Conservation (phyloP, 2,888 invertebrate species). For the Pardosa pseudoannulata region DNA sequence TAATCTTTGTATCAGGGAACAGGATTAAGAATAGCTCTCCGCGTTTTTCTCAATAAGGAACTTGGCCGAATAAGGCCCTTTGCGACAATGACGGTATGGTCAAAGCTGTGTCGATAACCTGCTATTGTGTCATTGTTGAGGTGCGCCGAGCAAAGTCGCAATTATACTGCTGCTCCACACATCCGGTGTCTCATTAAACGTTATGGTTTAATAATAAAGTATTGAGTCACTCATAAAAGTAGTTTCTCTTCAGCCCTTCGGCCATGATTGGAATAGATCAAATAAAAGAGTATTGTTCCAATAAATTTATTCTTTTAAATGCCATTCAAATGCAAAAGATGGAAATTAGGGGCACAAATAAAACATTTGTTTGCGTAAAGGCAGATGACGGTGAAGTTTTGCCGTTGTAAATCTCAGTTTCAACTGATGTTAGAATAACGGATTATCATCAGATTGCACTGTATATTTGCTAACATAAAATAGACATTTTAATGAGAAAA, state of each 20-base stretch:
- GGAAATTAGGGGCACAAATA: too few relatives aligned
- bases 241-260: background rate
- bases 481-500: too few relatives aligned
- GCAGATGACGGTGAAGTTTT: too few relatives aligned
- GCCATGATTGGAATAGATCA: background rate
- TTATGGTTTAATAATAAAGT: conserved; percentile 31
- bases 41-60: conserved; percentile 36
- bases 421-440: too few relatives aligned
- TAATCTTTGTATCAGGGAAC: conserved; percentile 37
- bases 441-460: too few relatives aligned
- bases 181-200: conserved; percentile 55
- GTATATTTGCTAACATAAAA: too few relatives aligned
- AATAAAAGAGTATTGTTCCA: background rate
- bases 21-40: conserved; percentile 52
- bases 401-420: too few relatives aligned
- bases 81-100: conserved; percentile 35
- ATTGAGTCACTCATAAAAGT: background rate
- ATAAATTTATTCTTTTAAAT: background rate
- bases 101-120: conserved; percentile 56
- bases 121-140: conserved; percentile 68
- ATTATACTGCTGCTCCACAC: conserved; percentile 56
- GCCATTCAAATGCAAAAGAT: too few relatives aligned
- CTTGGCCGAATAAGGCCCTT: background rate
- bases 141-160: conserved; percentile 38
- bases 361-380: too few relatives aligned